Evolutionary conservation across 2,113 vertebrate genomes (phyloP).

Genomic region (Rhineura floridana): DNA sequence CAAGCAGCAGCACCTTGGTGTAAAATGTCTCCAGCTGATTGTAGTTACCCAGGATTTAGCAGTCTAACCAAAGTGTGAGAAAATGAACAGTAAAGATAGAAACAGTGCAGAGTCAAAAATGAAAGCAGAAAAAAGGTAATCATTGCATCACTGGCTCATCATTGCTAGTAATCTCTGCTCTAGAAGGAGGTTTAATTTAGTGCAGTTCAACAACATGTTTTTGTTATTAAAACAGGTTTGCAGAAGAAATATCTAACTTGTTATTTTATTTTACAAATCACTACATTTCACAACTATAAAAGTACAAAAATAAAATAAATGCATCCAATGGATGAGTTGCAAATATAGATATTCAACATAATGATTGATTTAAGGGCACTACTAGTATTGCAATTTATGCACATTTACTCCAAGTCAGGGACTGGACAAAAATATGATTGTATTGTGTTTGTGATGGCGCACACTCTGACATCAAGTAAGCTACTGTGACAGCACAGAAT

Average conservation of each 20-base stretch:
- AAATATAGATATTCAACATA: neutral
- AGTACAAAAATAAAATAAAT: neutral
- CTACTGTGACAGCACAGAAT: neutral
- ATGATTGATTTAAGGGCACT: neutral
- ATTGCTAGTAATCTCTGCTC: neutral
- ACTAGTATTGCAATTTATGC: neutral
- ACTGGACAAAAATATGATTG: neutral
- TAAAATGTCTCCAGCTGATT: no score
- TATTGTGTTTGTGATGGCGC: neutral
- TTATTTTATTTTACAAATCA: neutral
- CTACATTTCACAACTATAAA: neutral
- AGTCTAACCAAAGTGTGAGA: slow-evolving; percentile 25
- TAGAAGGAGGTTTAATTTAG: neutral
- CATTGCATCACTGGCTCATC: slow-evolving; percentile 1
- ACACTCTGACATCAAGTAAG: neutral
- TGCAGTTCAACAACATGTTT: neutral
- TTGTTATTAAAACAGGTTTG: neutral
- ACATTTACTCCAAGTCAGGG: neutral
- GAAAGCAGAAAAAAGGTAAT: neutral
- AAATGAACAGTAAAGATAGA: neutral
- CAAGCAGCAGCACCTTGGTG: no score
- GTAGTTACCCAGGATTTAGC: no score
- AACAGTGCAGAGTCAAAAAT: slow-evolving; percentile 14
- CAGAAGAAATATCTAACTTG: neutral
- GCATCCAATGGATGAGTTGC: neutral